phyloP scores from a whole-genome alignment of 2,797 vertebrate species.

The Myripristis murdjan region DNA sequence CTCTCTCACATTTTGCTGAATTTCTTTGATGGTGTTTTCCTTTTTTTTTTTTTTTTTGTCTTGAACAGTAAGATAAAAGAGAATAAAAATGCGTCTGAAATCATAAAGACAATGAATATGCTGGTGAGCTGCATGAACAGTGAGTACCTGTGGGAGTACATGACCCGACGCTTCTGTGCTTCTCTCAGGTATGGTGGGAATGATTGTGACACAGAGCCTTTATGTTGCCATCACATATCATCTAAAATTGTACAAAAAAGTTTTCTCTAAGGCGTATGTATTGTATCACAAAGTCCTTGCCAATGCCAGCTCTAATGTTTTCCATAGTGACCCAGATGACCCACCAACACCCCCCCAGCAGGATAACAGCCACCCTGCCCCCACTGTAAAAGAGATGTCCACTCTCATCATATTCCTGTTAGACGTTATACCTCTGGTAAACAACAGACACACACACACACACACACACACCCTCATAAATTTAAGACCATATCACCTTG shows the following conservation, averaged over 20 bases:
- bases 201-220: neutral
- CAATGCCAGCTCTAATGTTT: too few species aligned
- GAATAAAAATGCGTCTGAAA: constrained; percentile 94
- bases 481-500: neutral
- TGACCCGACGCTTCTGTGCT: constrained; percentile 91
- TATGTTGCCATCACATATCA: neutral
- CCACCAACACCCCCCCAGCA: constrained; percentile 47
- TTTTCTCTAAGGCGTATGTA: too few species aligned
- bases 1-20: too few species aligned
- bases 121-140: constrained; percentile 92
- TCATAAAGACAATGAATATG: constrained; percentile 95
- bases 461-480: neutral
- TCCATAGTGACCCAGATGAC: constrained; percentile 65
- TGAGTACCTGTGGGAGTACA: constrained; percentile 97
- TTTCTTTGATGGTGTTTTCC: too few species aligned
- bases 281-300: too few species aligned
- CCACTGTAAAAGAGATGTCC: constrained; percentile 91
- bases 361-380: constrained; percentile 75
- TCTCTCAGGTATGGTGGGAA: constrained; percentile 88
- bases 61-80: constrained; percentile 92
- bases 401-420: constrained; percentile 93
- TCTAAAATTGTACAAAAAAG: neutral
- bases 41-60: constrained; percentile 25
- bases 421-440: constrained; percentile 96
- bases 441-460: neutral